Base-by-base conservation (phyloP, 2,888 invertebrate species). In the Pollenia amentaria region DNA sequence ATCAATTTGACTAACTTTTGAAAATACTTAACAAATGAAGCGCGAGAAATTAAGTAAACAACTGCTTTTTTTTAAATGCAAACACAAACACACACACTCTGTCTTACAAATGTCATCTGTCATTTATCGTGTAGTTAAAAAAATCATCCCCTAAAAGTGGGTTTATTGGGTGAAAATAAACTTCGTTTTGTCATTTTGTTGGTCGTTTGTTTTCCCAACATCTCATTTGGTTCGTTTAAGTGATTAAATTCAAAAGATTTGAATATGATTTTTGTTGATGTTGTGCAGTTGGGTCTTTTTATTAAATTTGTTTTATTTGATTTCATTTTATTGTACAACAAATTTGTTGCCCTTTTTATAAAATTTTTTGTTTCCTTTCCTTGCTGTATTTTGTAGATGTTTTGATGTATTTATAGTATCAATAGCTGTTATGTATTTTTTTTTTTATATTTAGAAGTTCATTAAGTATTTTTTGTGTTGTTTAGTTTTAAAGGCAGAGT, bases 11-110 rank as follows among this genome's bases (percentile, higher is more conserved):
- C 46, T 55, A 55, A 21, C 40, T 65, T 62, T 29, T 29, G 44
- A 69, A 69, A 86, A 76, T 57, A 75, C 78, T 79, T 86, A 75
- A 83, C 80, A 87, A 87, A 87, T 87, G 73, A 81, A 84, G 87
- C 84, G 80, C 67, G 69, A 87, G 77, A 87, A 84, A 87, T 84
- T 87, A 84, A 69, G 77, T 84, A 80, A 87, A 87, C 73, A 87
- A 77, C 51, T 79, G 62, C 78, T 46, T 79, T 69, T 53, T n/a
- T 40, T 16, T 4, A 29, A n/a, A 38, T n/a, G n/a, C 44, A 44
- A 62, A 62, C 42, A 51, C 12, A 60, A 9, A 67, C 55, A 46
- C 46, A 10, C 4, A 48, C 46, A 79, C 51, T 44, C 16, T 29
- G 42, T 53, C 57, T 14, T 18, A 60, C n/a, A 51, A 8, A 57